phyloP scores from a whole-genome alignment of 1,140 invertebrate species.

The Hylaeus volcanicus region DNA sequence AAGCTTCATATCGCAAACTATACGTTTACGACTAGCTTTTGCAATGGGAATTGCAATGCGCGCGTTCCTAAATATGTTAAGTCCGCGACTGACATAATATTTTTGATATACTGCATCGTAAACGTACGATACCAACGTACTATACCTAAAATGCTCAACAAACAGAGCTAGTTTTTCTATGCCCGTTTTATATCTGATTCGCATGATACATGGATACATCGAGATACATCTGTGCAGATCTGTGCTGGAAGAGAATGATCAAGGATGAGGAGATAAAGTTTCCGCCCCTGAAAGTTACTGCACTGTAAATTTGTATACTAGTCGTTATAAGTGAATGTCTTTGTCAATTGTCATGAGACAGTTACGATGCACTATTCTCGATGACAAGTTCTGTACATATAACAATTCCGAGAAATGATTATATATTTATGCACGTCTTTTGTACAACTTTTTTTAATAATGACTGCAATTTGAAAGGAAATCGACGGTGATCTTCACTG shows the following conservation, averaged over 20 bases:
- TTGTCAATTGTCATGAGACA: constrained; percentile 42
- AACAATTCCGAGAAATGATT: constrained; percentile 30
- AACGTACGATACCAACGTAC: background rate
- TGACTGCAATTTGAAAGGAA: constrained; percentile 34
- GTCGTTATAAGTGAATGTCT: background rate
- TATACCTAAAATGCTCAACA: background rate
- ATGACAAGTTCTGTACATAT: background rate
- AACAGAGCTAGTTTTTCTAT: constrained; percentile 14
- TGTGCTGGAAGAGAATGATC: constrained; percentile 13
- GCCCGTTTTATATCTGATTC: constrained; percentile 14
- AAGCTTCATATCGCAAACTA: too few relatives aligned
- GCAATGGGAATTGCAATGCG: background rate
- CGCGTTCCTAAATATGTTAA: constrained; percentile 4
- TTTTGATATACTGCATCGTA: background rate
- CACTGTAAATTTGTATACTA: constrained; percentile 7
- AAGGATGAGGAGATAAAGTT: constrained; percentile 9
- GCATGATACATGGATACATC: background rate
- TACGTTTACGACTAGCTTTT: too few relatives aligned
- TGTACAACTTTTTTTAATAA: constrained; percentile 21
- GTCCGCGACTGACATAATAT: background rate
- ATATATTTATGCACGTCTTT: constrained; percentile 16
- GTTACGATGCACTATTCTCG: background rate
- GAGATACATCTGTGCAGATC: background rate
- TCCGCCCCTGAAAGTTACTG: constrained; percentile 34
- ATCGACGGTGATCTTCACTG: constrained; percentile 46